A percentile compares a stretch with the other conserved stretches of the same genome.
phyloP scores from a whole-genome alignment of 2,113 vertebrate species.

The Urocitellus parryii region DNA sequence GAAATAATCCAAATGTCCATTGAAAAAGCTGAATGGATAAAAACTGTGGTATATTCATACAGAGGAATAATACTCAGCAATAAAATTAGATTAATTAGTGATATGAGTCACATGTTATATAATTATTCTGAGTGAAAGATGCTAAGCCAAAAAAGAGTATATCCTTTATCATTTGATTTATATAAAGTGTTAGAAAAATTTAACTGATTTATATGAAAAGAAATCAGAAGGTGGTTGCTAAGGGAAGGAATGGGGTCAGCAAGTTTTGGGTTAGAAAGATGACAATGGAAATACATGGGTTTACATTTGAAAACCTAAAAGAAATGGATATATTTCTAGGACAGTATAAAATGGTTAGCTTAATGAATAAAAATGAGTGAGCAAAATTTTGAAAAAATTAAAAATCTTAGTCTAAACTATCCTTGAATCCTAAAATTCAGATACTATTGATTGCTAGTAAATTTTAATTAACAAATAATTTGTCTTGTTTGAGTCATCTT shows the following conservation, averaged over 20 bases:
- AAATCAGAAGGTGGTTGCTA: neutral
- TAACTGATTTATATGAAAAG: neutral
- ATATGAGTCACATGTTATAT: neutral
- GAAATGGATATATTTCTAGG: neutral
- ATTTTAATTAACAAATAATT: neutral
- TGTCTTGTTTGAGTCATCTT: neutral
- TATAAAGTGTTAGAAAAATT: neutral
- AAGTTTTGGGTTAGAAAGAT: neutral
- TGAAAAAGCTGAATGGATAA: neutral
- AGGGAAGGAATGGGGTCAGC: neutral
- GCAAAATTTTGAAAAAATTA: neutral
- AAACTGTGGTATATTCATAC: neutral
- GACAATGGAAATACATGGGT: neutral
- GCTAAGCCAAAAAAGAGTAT: neutral
- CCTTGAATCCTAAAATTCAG: neutral
- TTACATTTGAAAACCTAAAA: neutral
- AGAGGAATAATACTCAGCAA: neutral
- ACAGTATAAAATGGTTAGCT: neutral
- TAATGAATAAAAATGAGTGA: neutral
- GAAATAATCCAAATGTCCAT: neutral
- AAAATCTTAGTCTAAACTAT: neutral
- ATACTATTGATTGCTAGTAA: neutral
- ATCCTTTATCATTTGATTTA: neutral
- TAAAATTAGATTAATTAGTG: neutral
- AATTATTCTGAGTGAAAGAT: neutral